Evolutionary conservation across 2,888 invertebrate species (phyloP), one percentile per base, ranked within the genome.

Genomic region (Liposcelis brunnea): DNA sequence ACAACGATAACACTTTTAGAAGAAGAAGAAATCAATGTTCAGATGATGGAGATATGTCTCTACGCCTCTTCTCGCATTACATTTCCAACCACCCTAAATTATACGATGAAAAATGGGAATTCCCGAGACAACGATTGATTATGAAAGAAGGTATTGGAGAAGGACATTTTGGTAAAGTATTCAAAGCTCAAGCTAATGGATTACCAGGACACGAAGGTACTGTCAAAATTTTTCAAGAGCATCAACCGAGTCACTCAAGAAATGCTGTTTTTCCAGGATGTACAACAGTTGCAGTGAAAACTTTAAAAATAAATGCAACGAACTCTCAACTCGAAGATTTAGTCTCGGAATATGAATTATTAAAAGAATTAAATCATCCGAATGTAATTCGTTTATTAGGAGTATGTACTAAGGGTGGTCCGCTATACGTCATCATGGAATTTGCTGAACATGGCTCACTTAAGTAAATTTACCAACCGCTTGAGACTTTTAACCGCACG

Each of bases 121-220:
- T 84, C 55, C 72, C 79, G 0, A 66, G 83, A 34, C 68, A 69
- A 19, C 70, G 72, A 32, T 65, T 85, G 42, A 65, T 71, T 42
- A 68, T 85, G 34, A 81, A 81, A 55, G 73, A 75, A 53, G 72
- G 75, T 1, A 59, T 86, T 7, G 85, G 85, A 2, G 84, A 84
- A 62, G 85, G 85, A 2, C 84, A 84, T 61, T 85, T 85, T 52
- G 85, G 85, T 1, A 71, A 77, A 51, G 85, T 85, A 1, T 62
- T 84, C 12, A 71, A 75, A 54, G 85, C 80, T 0, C 73, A 70
- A 54, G 80, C 80, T 2, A 66, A 71, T 44, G 71, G 77, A 52
- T 74, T 80, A 45, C 66, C 65, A 0, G 75, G 74, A 32, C 65
- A 66, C 51, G 59, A 69, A 38, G 77, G 70, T 64, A 53, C 55